phyloP scores from a whole-genome alignment of 2,888 invertebrate genomes.

The Drosophila emarginata region DNA sequence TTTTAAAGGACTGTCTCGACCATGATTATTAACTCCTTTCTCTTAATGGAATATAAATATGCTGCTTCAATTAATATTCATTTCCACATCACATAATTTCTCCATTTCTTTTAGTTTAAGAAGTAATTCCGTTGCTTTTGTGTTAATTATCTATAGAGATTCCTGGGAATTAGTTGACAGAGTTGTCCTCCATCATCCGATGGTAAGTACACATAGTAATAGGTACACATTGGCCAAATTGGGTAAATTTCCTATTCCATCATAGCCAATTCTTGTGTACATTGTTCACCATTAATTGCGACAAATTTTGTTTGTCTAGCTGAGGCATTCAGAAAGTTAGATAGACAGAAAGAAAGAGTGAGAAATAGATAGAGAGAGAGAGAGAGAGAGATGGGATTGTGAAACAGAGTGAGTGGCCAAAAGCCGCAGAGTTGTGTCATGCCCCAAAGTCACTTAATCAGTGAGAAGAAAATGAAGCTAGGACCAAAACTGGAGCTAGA shows the following conservation, averaged over 20 bases:
- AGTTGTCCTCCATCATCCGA: neutral
- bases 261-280: constrained; percentile 7
- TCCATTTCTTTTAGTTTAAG: neutral
- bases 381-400: neutral
- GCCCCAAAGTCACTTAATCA: constrained; percentile 54
- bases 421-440: constrained; percentile 44
- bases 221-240: constrained; percentile 1
- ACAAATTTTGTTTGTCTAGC: constrained; percentile 20
- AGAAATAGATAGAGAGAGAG: neutral
- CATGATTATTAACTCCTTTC: too few species aligned
- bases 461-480: constrained; percentile 26
- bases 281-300: constrained; percentile 31
- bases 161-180: neutral
- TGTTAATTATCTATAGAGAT: neutral
- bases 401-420: constrained; percentile 14
- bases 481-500: neutral
- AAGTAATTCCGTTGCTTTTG: neutral
- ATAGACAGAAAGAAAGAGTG: neutral
- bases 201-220: neutral
- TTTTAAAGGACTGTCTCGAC: too few species aligned
- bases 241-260: constrained; percentile 4
- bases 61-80: neutral
- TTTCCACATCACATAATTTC: neutral
- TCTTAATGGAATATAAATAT: too few species aligned
- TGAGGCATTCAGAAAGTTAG: neutral